Evolutionary conservation across 1,140 invertebrate genomes (phyloP).

Genomic region (Halesus radiatus): DNA sequence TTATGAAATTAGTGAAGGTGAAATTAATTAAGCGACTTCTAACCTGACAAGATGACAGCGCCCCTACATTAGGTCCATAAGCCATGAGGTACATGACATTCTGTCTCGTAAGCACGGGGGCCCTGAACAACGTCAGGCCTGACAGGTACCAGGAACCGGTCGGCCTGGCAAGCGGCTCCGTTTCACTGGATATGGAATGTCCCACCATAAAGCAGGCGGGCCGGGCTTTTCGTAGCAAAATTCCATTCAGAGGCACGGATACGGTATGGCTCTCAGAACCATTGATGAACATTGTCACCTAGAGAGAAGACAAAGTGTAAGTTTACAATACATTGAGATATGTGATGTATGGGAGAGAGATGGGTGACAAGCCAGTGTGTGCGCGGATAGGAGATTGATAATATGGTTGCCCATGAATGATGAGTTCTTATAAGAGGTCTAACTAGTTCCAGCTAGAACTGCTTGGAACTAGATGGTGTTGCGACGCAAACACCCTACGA

Average conservation of each 20-base stretch:
- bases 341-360: no score
- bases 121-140: conserved; percentile 60
- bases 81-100: conserved; percentile 65
- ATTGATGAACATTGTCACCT: conserved; percentile 70
- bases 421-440: no score
- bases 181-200: conserved; percentile 54
- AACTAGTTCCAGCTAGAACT: no score
- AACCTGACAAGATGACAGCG: conserved; percentile 51
- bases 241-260: conserved; percentile 67
- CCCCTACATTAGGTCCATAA: conserved; percentile 59
- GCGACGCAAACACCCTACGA: no score
- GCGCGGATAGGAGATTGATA: no score
- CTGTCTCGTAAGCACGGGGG: conserved; percentile 59
- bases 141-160: conserved; percentile 59
- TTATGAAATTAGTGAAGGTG: neutral
- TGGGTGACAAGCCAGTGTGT: no score
- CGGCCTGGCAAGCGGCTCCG: conserved; percentile 7
- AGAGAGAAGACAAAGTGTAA: neutral
- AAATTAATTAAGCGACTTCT: neutral
- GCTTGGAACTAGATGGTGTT: no score
- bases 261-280: conserved; percentile 64
- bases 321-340: neutral
- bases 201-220: conserved; percentile 69
- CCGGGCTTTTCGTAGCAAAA: conserved; percentile 68
- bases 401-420: no score